Conservation (phyloP, 23 tunicate species). For the Diplosoma virens region DNA sequence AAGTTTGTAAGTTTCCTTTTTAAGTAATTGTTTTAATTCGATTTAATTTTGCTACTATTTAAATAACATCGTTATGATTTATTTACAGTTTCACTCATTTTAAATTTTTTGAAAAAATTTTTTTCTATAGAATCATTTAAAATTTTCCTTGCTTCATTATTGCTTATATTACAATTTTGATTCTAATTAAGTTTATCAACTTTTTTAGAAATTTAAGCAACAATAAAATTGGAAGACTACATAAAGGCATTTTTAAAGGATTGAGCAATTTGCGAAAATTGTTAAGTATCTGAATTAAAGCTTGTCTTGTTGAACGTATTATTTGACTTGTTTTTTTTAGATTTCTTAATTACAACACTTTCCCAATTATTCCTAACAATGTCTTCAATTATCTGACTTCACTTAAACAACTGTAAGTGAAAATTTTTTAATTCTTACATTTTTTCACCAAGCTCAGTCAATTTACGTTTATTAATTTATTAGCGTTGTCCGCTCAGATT, state of each 20-base stretch:
- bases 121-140: not conserved
- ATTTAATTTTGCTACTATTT: not conserved
- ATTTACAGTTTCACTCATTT: not conserved
- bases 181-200: too few species aligned
- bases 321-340: conserved; percentile 24
- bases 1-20: conserved; percentile 27
- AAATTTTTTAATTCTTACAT: too few species aligned
- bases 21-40: not conserved
- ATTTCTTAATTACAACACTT: conserved; percentile 41
- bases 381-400: conserved; percentile 25
- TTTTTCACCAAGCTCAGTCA: too few species aligned
- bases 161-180: not conserved
- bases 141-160: not conserved
- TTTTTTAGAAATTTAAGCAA: conserved; percentile 51
- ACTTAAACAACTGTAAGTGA: conserved; percentile 47
- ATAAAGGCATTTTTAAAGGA: conserved; percentile 54
- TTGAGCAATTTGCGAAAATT: conserved; percentile 30
- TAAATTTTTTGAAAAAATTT: not conserved
- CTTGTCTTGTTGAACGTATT: not conserved
- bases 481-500: conserved; percentile 32
- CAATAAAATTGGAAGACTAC: conserved; percentile 53
- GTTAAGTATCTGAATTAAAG: conserved; percentile 27
- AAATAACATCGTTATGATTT: not conserved
- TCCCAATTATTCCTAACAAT: conserved; percentile 69
- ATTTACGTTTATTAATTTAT: not conserved